Evolutionary conservation across 1,140 invertebrate species (phyloP).

Genomic region (Sinella curviseta): DNA sequence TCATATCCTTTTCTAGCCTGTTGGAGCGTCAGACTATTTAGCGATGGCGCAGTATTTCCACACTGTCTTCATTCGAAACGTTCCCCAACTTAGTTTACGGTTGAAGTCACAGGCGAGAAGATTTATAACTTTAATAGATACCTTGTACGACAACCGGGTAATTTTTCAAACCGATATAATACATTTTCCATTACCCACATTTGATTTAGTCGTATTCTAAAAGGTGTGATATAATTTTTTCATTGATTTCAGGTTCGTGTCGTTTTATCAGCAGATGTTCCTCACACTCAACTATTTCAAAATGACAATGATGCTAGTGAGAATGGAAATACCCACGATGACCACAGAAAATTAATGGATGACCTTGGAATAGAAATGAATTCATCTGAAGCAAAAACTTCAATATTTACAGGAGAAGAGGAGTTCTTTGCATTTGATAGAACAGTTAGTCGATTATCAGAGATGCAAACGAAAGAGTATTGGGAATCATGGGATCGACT

Average conservation of each 20-base stretch:
- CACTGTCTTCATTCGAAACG: constrained; percentile 85
- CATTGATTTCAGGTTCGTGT: constrained; percentile 69
- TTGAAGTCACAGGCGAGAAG: constrained; percentile 81
- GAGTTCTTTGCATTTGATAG: constrained; percentile 96
- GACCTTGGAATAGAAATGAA: constrained; percentile 75
- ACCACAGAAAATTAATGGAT: constrained; percentile 87
- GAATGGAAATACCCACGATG: constrained; percentile 62
- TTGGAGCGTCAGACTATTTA: constrained; percentile 92
- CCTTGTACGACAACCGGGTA: constrained; percentile 92
- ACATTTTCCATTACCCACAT: too few relatives aligned
- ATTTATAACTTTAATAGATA: constrained; percentile 97
- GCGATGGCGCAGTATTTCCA: constrained; percentile 90
- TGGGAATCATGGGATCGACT: constrained; percentile 77
- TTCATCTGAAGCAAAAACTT: constrained; percentile 68
- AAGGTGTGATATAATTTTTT: constrained; percentile 21
- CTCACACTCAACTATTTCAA: constrained; percentile 74
- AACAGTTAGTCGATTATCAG: constrained; percentile 84
- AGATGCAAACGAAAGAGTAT: constrained; percentile 93
- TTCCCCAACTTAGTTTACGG: constrained; percentile 78
- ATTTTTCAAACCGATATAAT: constrained; percentile 37
- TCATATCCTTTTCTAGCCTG: constrained; percentile 71
- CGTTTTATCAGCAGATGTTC: constrained; percentile 75
- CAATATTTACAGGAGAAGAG: constrained; percentile 94
- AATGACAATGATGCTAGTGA: constrained; percentile 60
- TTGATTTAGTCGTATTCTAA: not conserved